Evolutionary conservation across 2,888 invertebrate genomes (phyloP), one percentile per base, ranked within the genome.

Genomic region (Dorcus hopei): DNA sequence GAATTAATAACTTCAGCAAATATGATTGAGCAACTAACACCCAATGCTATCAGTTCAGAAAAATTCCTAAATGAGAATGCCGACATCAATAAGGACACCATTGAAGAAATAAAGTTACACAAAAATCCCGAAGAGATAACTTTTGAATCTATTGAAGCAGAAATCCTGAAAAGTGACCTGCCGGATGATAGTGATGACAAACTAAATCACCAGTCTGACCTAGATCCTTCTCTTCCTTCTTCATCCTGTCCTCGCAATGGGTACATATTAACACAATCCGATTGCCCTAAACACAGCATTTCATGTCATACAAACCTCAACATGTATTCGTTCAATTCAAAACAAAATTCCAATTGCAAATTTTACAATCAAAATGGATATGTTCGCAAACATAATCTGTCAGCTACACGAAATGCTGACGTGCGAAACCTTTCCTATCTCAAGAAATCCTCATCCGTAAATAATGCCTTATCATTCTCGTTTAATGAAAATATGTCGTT

Each of bases 391-490:
- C 48, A 54, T 3, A 16, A 19, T 9, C 38, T 7, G 40, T 33
- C 5, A 23, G 14, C 8, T 23, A 16, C 43, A 51, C 19, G 51
- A 56, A 47, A 49, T 39, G 51, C 48, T 47, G 47, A 14, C 5
- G 38, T 50, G 3, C 14, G 41, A 42, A 26, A 48, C 52, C 52
- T 42, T 41, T 52, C 58, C 9, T 61, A 61, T 53, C 54, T 70
- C 23, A 70, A 67, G 65, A 73, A 72, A 62, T 71, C 72, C 5
- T 39, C 65, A 38, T 70, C 72, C 0, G 61, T 68, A 16, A 64
- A 69, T 50, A 69, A 67, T 57, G 65, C 66, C 16, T 58, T 72
- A 41, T 43, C 41, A 47, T 41, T 58, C 49, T 57, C 65, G 60
- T 66, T 65, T 54, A 63, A 62, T 39, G 68, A 63, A 51, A 65